A percentile compares a stretch with the other conserved stretches of the same genome.
These are phyloP conservation scores for Cryptocephalus moraei DNA, from an alignment of 2,888 invertebrate genomes.

Conservation along the genomic window DNA sequence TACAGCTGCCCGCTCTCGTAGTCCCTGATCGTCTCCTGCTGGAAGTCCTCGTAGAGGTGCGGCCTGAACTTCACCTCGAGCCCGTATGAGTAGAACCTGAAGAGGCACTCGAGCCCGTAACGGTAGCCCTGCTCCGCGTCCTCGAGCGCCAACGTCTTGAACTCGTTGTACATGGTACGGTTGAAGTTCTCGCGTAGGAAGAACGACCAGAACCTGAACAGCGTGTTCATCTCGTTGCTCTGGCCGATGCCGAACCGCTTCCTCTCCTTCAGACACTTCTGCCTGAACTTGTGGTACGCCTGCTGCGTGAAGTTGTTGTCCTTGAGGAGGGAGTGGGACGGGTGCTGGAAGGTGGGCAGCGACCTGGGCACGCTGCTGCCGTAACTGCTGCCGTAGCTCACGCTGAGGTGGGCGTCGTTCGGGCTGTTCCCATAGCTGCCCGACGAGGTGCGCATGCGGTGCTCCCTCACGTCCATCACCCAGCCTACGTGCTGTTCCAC, in stretches of 20 bases:
- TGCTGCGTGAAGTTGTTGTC: slow-evolving; percentile 98
- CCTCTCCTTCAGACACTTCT: slow-evolving; percentile 89
- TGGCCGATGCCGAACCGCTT: slow-evolving; percentile 87
- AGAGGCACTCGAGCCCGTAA: slow-evolving; percentile 76
- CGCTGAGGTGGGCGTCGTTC: slow-evolving; percentile 52
- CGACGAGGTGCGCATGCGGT: slow-evolving; percentile 67
- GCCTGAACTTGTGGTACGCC: slow-evolving; percentile 93
- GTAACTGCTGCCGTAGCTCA: slow-evolving; percentile 55
- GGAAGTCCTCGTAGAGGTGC: slow-evolving; percentile 94
- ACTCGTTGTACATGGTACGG: slow-evolving; percentile 96
- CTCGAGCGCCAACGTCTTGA: slow-evolving; percentile 82
- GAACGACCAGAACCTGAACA: slow-evolving; percentile 99
- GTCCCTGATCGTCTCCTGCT: slow-evolving; percentile 82
- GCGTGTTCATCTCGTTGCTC: slow-evolving; percentile 98
- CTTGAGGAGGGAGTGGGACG: slow-evolving; percentile 85
- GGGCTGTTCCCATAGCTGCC: slow-evolving; percentile 73
- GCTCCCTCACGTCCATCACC: slow-evolving; percentile 89
- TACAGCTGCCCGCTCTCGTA: slow-evolving; percentile 90
- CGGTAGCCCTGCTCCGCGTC: slow-evolving; percentile 87
- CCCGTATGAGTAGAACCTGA: slow-evolving; percentile 97
- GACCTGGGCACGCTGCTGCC: slow-evolving; percentile 58
- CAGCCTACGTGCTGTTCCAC: slow-evolving; percentile 94
- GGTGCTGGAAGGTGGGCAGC: slow-evolving; percentile 89
- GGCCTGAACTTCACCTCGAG: slow-evolving; percentile 91
- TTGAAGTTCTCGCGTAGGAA: slow-evolving; percentile 98